Evolutionary conservation across 2,113 vertebrate genomes (phyloP).

Genomic region (Morone saxatilis): DNA sequence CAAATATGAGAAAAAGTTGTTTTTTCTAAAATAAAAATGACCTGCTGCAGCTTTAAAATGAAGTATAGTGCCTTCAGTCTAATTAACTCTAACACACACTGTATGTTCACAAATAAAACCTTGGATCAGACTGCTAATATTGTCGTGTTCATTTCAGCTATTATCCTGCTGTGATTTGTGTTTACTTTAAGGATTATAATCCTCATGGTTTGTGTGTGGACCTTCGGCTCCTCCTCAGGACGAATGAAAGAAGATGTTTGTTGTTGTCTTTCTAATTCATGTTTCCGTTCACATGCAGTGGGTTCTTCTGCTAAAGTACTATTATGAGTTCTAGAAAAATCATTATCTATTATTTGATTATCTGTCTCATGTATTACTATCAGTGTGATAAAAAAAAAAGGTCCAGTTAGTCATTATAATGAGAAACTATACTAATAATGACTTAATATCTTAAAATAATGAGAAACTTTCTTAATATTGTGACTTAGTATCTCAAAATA

Average conservation of each 20-base stretch:
- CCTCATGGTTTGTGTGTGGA: background rate
- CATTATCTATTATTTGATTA: no score
- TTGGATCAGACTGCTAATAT: conserved; percentile 38
- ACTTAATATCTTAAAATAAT: no score
- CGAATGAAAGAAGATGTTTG: conserved; percentile 60
- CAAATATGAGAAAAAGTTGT: no score
- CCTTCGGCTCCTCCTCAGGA: conserved; percentile 3
- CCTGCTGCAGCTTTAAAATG: background rate
- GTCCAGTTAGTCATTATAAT: no score
- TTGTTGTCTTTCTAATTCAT: background rate
- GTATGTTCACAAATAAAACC: conserved; percentile 60
- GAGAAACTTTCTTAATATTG: no score
- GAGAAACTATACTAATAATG: no score
- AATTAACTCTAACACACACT: conserved; percentile 31
- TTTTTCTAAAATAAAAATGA: no score
- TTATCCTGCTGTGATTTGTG: background rate
- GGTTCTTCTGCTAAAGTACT: background rate
- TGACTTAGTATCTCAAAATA: no score
- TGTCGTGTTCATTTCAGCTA: background rate
- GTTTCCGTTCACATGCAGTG: background rate
- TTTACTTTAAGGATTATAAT: background rate
- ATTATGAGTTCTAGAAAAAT: no score
- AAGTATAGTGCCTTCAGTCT: conserved; percentile 66
- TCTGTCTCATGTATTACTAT: no score
- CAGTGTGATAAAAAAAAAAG: no score